Conservation (phyloP, 2,113 vertebrate species). For the Pycnonotus jocosus region DNA sequence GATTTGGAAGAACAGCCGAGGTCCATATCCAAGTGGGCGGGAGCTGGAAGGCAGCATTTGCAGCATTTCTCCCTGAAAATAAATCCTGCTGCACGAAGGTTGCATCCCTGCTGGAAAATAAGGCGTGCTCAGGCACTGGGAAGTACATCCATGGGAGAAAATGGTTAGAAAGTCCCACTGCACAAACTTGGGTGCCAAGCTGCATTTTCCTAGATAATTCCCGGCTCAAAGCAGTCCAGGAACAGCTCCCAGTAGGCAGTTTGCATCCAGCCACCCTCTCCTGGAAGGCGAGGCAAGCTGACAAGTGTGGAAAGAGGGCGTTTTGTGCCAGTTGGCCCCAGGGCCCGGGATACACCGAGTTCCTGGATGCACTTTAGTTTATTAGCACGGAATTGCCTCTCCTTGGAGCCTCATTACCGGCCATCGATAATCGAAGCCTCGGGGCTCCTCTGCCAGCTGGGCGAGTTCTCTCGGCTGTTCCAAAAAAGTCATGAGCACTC, state of each 20-base stretch:
- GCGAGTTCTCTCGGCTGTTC: neutral
- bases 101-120: neutral
- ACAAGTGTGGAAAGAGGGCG: neutral
- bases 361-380: conserved; percentile 24
- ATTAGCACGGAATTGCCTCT: neutral
- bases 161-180: neutral
- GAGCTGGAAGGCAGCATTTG: neutral
- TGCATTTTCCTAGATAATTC: neutral
- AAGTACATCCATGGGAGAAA: neutral
- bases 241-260: neutral
- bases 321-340: conserved; percentile 25
- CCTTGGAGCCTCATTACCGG: neutral
- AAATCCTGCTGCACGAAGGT: neutral
- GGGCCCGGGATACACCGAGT: neutral
- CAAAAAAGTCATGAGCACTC: accelerated
- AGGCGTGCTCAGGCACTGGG: neutral
- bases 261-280: neutral
- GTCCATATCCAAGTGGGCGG: neutral
- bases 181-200: neutral
- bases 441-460: neutral
- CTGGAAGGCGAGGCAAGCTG: neutral
- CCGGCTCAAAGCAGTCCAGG: neutral
- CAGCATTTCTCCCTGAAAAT: neutral
- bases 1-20: neutral
- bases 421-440: neutral